Base-by-base conservation (phyloP, 2,888 invertebrate species). In the Ectemnius continuus region DNA sequence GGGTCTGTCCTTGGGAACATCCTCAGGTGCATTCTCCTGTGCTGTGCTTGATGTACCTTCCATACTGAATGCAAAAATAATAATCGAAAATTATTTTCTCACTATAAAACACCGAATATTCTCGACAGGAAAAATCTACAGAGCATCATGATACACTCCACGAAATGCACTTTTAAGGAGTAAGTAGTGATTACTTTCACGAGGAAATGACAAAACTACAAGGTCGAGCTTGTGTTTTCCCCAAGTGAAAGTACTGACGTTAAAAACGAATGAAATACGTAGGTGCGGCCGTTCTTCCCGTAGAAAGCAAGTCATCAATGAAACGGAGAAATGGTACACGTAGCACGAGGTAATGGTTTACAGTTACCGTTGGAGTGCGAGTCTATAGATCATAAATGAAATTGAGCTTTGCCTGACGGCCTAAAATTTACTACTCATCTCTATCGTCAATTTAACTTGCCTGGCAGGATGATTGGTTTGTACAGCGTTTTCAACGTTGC, bases 21-120 rank as follows among this genome's bases (percentile, higher is more conserved):
- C 80, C 8, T 79, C 78, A 18, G 86, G 74, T 64, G 70, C 81
- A 52, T 84, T 80, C 8, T 79, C 78, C 16, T 86, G 63, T 61
- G 69, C 79, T 65, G 86, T 60, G 59, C 64, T 86, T 18, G 85
- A 48, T 5, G 83, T 85, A 64, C 90, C 89, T 69, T 86, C 87
- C 89, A 90, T 90, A 70, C 86, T 84, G 11, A 46, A 36, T 20
- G 36, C 23, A 16, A 14, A 11, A 52, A 16, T 1, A 14, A 16
- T 16, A 14, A n/a, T 16, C 4, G n/a, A 36, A 16, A 60, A 18
- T 45, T 46, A 16, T 5, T 18, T n/a, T 23, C 1, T 48, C 46
- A 16, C 57, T n/a, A 28, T 23, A 8, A 45, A 65, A 3, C 36
- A n/a, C 16, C 2, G 65, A 16, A 52, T 52, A 52, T 52, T 52